A percentile compares a stretch with the other conserved stretches of the same genome.
phyloP scores from a whole-genome alignment of 2,797 vertebrate species.

The Lycodopsis pacificus region DNA sequence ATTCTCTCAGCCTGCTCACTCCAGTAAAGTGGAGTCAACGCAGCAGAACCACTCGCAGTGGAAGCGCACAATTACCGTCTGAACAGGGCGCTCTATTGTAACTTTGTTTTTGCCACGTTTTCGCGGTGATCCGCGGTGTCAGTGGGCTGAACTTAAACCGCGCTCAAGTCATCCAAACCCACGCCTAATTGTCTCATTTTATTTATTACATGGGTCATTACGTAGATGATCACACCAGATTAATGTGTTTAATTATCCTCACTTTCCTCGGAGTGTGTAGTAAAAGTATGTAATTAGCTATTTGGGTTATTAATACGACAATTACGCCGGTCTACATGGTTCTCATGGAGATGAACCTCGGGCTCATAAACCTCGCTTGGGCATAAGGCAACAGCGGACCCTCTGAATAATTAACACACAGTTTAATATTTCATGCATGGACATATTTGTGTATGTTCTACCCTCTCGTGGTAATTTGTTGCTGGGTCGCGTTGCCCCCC shows the following conservation, averaged over 20 bases:
- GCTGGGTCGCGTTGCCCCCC: slow-evolving; percentile 24
- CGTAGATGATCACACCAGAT: slow-evolving; percentile 74
- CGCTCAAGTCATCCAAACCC: slow-evolving; percentile 57
- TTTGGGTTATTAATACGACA: slow-evolving; percentile 83
- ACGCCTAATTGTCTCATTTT: slow-evolving; percentile 66
- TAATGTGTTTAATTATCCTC: slow-evolving; percentile 77
- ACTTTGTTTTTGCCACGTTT: slow-evolving; percentile 58
- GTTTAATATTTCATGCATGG: slow-evolving; percentile 81
- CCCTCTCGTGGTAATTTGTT: slow-evolving; percentile 66
- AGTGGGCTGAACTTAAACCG: slow-evolving; percentile 21
- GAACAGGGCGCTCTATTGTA: slow-evolving; percentile 56
- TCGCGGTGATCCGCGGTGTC: slow-evolving; percentile 18
- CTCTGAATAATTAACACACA: slow-evolving; percentile 81
- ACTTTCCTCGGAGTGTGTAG: slow-evolving; percentile 64
- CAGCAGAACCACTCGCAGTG: slow-evolving; percentile 59
- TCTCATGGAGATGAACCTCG: slow-evolving; percentile 80
- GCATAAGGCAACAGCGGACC: slow-evolving; percentile 64
- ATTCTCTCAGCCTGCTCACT: slow-evolving; percentile 58
- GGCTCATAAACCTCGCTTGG: slow-evolving; percentile 66
- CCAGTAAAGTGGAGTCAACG: slow-evolving; percentile 61
- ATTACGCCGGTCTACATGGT: slow-evolving; percentile 70
- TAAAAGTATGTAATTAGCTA: slow-evolving; percentile 79
- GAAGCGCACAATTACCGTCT: slow-evolving; percentile 57
- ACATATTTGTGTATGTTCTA: slow-evolving; percentile 75
- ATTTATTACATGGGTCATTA: slow-evolving; percentile 74